Base-by-base conservation (phyloP, 2,888 invertebrate genomes). In the Perithous albicinctus region DNA sequence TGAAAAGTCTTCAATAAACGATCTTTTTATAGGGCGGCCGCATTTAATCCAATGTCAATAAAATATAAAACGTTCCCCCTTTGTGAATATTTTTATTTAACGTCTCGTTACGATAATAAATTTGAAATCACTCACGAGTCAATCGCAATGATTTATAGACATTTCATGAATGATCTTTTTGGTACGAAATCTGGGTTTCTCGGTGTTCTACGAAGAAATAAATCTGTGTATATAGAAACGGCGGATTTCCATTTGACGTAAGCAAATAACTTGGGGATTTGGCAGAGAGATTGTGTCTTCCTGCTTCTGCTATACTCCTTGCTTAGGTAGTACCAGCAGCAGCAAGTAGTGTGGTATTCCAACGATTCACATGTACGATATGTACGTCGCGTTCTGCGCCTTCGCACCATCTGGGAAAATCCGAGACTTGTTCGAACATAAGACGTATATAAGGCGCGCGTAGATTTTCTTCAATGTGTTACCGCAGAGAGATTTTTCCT, bases 191-290 rank as follows among this genome's bases (percentile, higher is more conserved):
- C 54, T 12, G 26, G 26, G 54, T 54, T 10, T 48, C 20, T 4
- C 54, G 12, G 54, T 56, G 54, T 26, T 56, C 15, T 7, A 7
- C n/a, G 29, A 29, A 29, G 54, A 56, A 56, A n/a, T 26, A 15
- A 26, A n/a, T 56, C 15, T 56, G 26, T 59, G 26, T 32, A 56
- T 46, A 32, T 20, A 23, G 48, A 32, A 32, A 26, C 12, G n/a
- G 26, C 26, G 74, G 51, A 64, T 74, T 74, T 74, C 64, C 38
- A 64, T 64, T 64, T 41, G 64, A 74, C 74, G 64, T 48, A 26
- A 20, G 64, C 63, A 74, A 64, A 74, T 64, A 74, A 18, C 54
- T 74, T 64, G 64, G 10, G 74, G 51, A 74, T 64, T 64, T 54
- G 15, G 18, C 41, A 18, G 43, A 43, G 43, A 59, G 59, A 72